Percentiles rank a stretch among this genome's conserved stretches.
phyloP scores from a whole-genome alignment of 2,888 invertebrate species.

The Ophion ellenae region DNA sequence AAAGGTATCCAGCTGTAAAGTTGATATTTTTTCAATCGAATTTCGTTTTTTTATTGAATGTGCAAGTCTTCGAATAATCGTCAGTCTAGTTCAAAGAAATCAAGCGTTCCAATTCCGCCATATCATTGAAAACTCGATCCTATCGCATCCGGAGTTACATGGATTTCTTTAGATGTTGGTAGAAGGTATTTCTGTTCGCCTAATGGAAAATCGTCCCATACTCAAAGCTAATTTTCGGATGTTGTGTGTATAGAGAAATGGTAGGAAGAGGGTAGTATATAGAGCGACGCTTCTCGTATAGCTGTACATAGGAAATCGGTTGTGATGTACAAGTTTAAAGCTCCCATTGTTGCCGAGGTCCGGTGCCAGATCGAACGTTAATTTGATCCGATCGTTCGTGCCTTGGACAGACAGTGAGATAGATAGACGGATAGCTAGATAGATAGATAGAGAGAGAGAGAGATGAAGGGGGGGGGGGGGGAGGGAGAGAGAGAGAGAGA shows the following conservation, averaged over 20 bases:
- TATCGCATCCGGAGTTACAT: constrained; percentile 7
- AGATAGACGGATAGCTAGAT: constrained; percentile 16
- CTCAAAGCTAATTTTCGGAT: constrained; percentile 1
- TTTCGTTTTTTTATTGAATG: background rate
- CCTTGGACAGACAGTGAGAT: constrained; percentile 8
- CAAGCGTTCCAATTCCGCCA: constrained; percentile 15
- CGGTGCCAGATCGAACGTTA: constrained; percentile 59
- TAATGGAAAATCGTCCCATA: constrained; percentile 32
- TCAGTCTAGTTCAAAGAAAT: background rate
- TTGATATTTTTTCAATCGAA: background rate
- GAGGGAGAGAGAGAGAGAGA: background rate
- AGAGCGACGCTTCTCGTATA: constrained; percentile 37
- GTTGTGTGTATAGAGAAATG: constrained; percentile 16
- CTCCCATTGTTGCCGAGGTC: constrained; percentile 52
- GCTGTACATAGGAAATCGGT: constrained; percentile 37
- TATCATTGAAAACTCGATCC: constrained; percentile 13
- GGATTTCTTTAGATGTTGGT: background rate
- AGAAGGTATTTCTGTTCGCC: constrained; percentile 10
- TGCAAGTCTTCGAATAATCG: background rate
- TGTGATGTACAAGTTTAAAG: constrained; percentile 54
- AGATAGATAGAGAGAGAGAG: background rate
- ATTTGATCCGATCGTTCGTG: constrained; percentile 51
- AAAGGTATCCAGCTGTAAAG: background rate
- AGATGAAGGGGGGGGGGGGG: background rate
- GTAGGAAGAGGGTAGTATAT: background rate